Conservation (phyloP, 2,888 invertebrate species). For the Heliconius cydno region DNA sequence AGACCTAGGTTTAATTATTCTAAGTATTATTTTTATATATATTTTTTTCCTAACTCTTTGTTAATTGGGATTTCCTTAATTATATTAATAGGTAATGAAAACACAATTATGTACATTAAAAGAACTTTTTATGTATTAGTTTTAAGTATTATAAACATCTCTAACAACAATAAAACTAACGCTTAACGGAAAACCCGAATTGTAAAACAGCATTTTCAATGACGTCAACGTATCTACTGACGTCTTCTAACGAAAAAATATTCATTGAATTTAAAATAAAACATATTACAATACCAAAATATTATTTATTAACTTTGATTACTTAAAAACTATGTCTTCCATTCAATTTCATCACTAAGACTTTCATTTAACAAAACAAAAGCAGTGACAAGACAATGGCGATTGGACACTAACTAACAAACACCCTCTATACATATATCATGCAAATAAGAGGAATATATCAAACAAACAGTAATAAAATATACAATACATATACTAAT, state of each 20-base stretch:
- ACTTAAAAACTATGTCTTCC: no score
- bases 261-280: neutral
- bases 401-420: conserved; percentile 57
- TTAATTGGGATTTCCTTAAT: neutral
- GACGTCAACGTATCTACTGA: neutral
- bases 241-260: conserved; percentile 1
- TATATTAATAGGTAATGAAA: conserved; percentile 17
- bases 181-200: neutral
- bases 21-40: neutral
- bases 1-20: neutral
- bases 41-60: neutral
- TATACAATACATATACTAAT: neutral
- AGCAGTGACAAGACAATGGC: conserved; percentile 74
- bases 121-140: neutral
- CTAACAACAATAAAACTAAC: neutral
- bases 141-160: neutral
- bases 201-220: neutral
- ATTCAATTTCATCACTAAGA: no score
- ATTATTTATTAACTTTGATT: no score
- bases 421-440: conserved; percentile 49
- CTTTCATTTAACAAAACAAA: conserved; percentile 22
- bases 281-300: no score
- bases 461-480: neutral
- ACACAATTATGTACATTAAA: no score
- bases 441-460: neutral